Base-by-base conservation (phyloP, 2,888 invertebrate species). In the Mycogona germanica region DNA sequence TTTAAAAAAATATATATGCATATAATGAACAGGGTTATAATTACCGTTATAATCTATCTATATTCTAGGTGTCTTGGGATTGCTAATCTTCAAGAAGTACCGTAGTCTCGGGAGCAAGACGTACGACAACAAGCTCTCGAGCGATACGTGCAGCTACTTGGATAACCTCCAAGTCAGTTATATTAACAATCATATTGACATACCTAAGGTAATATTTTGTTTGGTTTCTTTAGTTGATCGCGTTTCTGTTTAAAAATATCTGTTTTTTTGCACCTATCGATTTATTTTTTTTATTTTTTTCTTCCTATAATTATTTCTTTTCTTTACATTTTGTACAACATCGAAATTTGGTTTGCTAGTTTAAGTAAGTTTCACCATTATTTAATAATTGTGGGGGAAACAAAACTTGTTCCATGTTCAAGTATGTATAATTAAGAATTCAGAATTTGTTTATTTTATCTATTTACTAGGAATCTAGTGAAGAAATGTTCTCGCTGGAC, bases 401-500 rank as follows among this genome's bases (percentile, higher is more conserved):
- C n/a, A n/a, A n/a, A n/a, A n/a, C n/a, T n/a, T n/a, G n/a, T n/a
- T n/a, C n/a, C n/a, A n/a, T n/a, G n/a, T n/a, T n/a, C n/a, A n/a
- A n/a, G 9, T n/a, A 35, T 9, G 9, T 35, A 35, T 12, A 35
- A 35, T 12, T 35, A 12, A 35, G 35, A 12, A n/a, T 35, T 12
- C n/a, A 12, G 35, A 35, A 35, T 9, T n/a, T 35, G n/a, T n/a
- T n/a, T n/a, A n/a, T 9, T 26, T 45, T 45, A 17, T 23, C 60
- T 59, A 79, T 78, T 21, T 53, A 51, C 17, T 76, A 89, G 89
- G 89, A 89, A 70, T 87, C 87, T 68, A 87, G 87, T 5, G 89
- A 89, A 72, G 89, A 91, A 73, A 87, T 91, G 87, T 88, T 88
- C 72, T 91, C 89, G 66, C 73, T 91, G 72, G 91, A 91, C 74